These are phyloP conservation scores for Scomber scombrus DNA, from an alignment of 2,113 vertebrate genomes.

Conservation along the genomic window DNA sequence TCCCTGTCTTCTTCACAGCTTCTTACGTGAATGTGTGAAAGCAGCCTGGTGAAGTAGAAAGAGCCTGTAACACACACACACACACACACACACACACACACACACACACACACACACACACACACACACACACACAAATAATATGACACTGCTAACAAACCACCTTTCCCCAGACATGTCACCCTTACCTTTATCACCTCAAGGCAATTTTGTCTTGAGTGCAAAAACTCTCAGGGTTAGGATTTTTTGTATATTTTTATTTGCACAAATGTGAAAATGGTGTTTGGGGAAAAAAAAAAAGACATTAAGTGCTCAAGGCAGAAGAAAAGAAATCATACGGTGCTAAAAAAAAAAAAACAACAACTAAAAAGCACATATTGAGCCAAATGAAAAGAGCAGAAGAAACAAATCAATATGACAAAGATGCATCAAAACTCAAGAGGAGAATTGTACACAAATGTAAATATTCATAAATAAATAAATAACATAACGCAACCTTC, in stretches of 20 bases:
- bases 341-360: background rate
- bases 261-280: slow-evolving; percentile 26
- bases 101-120: background rate
- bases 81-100: slow-evolving; percentile 9
- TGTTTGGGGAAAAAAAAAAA: background rate
- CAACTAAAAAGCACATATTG: background rate
- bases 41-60: slow-evolving; percentile 3
- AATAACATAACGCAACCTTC: background rate
- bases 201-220: slow-evolving; percentile 6
- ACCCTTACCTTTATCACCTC: slow-evolving; percentile 35
- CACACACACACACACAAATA: slow-evolving; percentile 1
- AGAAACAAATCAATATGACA: slow-evolving; percentile 14
- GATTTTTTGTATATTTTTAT: slow-evolving; percentile 40
- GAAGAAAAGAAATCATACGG: background rate
- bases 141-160: slow-evolving; percentile 23
- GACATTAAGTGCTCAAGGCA: background rate
- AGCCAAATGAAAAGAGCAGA: background rate
- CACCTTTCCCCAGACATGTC: slow-evolving; percentile 37
- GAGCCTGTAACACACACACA: background rate
- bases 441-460: background rate
- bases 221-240: slow-evolving; percentile 11
- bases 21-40: slow-evolving; percentile 32
- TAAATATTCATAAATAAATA: too few species aligned
- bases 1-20: slow-evolving; percentile 7
- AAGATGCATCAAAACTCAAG: slow-evolving; percentile 18